Conservation (phyloP, 2,797 vertebrate species). For the Microchirus variegatus region DNA sequence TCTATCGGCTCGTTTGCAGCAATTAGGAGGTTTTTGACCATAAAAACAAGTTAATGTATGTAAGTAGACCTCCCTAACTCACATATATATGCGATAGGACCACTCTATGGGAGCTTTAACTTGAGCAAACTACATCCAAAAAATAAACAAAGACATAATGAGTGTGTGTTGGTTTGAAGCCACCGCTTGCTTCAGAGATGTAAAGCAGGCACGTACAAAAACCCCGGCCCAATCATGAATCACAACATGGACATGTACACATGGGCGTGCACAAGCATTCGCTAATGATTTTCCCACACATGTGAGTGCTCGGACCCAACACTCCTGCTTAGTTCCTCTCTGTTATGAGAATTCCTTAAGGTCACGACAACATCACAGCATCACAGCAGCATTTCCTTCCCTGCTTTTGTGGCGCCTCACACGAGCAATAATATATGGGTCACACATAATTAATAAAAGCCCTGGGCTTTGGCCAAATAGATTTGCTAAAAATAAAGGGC, state of each 20-base stretch:
- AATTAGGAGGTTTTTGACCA: too few relatives aligned
- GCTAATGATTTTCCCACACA: constrained; percentile 2
- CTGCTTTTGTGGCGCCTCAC: constrained; percentile 24
- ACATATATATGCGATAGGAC: too few relatives aligned
- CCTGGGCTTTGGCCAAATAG: constrained; percentile 48
- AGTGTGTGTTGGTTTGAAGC: constrained; percentile 13
- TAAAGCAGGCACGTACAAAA: constrained; percentile 4
- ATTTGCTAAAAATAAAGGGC: constrained; percentile 49
- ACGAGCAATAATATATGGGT: constrained; percentile 19
- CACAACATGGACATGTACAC: constrained; percentile 6
- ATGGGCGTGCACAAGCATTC: constrained; percentile 1
- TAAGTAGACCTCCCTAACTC: too few relatives aligned
- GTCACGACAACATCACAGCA: constrained; percentile 29
- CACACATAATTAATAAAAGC: constrained; percentile 39
- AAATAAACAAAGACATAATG: constrained; percentile 2
- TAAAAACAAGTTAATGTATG: too few relatives aligned
- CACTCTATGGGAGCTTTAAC: too few relatives aligned
- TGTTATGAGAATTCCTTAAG: constrained; percentile 23
- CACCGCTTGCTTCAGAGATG: constrained; percentile 2
- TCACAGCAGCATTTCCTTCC: constrained; percentile 40
- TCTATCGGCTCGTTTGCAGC: too few relatives aligned
- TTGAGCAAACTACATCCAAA: constrained; percentile 25
- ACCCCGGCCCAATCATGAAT: neutral
- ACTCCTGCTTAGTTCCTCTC: constrained; percentile 42
- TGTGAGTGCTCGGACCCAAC: constrained; percentile 18